phyloP scores from a whole-genome alignment of 2,797 vertebrate genomes.

The Psittacula derbiana region DNA sequence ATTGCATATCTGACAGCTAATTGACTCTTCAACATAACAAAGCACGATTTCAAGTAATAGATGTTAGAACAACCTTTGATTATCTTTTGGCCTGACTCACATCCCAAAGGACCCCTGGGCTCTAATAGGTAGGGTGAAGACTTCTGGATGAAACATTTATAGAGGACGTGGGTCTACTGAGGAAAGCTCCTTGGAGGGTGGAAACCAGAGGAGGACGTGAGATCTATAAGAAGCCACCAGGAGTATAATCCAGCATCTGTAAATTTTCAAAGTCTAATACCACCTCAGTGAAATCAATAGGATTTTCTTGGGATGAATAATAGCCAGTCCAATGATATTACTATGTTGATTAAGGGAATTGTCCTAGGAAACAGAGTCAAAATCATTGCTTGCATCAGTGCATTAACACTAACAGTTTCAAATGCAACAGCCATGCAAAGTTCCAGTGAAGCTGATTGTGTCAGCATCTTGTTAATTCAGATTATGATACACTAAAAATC shows the following conservation, averaged over 20 bases:
- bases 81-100: slow-evolving; percentile 31
- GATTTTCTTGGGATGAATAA: slow-evolving; percentile 35
- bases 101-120: neutral
- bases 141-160: neutral
- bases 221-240: slow-evolving; percentile 44
- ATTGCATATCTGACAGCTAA: slow-evolving; percentile 27
- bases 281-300: slow-evolving; percentile 34
- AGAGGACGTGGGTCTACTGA: neutral
- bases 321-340: neutral
- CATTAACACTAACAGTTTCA: neutral
- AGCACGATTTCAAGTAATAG: slow-evolving; percentile 3
- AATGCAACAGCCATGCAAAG: neutral
- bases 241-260: slow-evolving; percentile 39
- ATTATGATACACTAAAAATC: neutral
- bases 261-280: slow-evolving; percentile 22
- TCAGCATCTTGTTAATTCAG: neutral
- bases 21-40: slow-evolving; percentile 41
- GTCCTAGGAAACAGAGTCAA: neutral
- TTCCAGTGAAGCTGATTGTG: neutral
- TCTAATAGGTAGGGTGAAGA: neutral
- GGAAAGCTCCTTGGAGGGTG: neutral
- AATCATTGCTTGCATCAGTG: neutral
- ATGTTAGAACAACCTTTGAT: slow-evolving; percentile 34
- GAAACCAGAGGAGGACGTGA: neutral
- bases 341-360: slow-evolving; percentile 20